These are phyloP conservation scores for Neosalanx taihuensis DNA, from an alignment of 2,797 vertebrate species.

Conservation along the genomic window DNA sequence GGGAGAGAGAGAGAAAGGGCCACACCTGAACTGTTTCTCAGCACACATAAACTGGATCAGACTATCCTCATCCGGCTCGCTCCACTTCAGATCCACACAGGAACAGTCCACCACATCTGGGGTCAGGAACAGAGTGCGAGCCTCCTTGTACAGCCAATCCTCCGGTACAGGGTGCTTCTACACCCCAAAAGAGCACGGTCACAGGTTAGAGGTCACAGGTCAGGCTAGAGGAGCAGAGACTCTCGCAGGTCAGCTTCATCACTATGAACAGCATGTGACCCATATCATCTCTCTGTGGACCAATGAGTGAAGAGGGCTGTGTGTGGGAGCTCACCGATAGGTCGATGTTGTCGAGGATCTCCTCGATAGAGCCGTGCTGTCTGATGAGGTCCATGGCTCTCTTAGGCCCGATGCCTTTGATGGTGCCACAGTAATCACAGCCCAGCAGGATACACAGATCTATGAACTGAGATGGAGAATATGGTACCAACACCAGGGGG, in stretches of 20 bases:
- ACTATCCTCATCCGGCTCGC: slow-evolving; percentile 82
- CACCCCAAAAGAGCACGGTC: slow-evolving; percentile 1
- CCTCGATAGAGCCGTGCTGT: slow-evolving; percentile 90
- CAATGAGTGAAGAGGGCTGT: background rate
- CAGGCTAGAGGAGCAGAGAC: too few species aligned
- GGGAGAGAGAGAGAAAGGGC: too few species aligned
- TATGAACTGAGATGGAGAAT: slow-evolving; percentile 78
- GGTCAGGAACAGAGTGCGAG: slow-evolving; percentile 84
- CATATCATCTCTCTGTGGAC: too few species aligned
- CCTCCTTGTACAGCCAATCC: slow-evolving; percentile 91
- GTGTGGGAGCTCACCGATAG: slow-evolving; percentile 60
- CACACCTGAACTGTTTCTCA: slow-evolving; percentile 86
- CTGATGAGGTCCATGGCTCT: slow-evolving; percentile 91
- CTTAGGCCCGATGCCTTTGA: slow-evolving; percentile 95
- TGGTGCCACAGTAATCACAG: slow-evolving; percentile 96
- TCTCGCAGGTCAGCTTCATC: too few species aligned
- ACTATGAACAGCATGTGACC: too few species aligned
- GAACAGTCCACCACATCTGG: slow-evolving; percentile 86
- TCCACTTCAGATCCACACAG: slow-evolving; percentile 86
- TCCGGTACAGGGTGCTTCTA: slow-evolving; percentile 88
- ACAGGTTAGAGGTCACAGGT: background rate
- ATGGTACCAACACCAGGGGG: background rate
- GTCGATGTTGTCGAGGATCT: slow-evolving; percentile 88
- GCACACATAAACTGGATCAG: slow-evolving; percentile 87
- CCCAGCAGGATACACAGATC: slow-evolving; percentile 96